Base-by-base conservation (phyloP, 2,797 vertebrate genomes). In the Paratrypauchen microcephalus region DNA sequence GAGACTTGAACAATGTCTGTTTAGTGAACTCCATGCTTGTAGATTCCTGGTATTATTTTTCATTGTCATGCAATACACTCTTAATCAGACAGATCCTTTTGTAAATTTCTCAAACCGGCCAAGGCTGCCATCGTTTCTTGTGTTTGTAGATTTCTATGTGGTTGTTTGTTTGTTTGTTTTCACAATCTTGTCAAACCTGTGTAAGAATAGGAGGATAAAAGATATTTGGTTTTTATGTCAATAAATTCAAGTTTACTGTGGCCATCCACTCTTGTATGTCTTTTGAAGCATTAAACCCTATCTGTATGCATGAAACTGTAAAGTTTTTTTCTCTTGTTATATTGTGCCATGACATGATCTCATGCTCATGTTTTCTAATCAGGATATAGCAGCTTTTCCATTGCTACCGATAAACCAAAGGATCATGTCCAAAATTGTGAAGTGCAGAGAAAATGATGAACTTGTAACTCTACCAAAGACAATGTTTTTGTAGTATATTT, bases 201-300 rank as follows among this genome's bases (percentile, higher is more conserved):
- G 95, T 95, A 94, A 93, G 92, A 93, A 95, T 94, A 94, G 93
- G 90, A 95, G 91, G 92, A 93, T 91, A 93, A 91, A 93, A 93
- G 90, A 94, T 93, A 92, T 92, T 92, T 91, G 91, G 88, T 81
- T 92, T 93, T 92, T 90, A 92, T 95, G 93, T 95, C 94, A 97
- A 96, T 97, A 97, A 97, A 95, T 97, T 94, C 88, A 92, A 95
- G 94, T 95, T 95, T 94, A 93, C 95, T 96, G 95, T 96, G 93
- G 92, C 92, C 91, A 94, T 89, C 93, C 94, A 96, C 93, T 93
- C 90, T 93, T 94, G 94, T 94, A 94, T 94, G 92, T 93, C 91
- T 92, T 94, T 93, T 93, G 90, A 94, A 93, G 94, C 94, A 94
- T 94, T 94, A 94, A 94, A 94, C 93, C 92, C 73, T 93, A 92